Evolutionary conservation across 2,797 vertebrate species (phyloP), one percentile per base, ranked within the genome.

Genomic region (Rhinatrema bivittatum): DNA sequence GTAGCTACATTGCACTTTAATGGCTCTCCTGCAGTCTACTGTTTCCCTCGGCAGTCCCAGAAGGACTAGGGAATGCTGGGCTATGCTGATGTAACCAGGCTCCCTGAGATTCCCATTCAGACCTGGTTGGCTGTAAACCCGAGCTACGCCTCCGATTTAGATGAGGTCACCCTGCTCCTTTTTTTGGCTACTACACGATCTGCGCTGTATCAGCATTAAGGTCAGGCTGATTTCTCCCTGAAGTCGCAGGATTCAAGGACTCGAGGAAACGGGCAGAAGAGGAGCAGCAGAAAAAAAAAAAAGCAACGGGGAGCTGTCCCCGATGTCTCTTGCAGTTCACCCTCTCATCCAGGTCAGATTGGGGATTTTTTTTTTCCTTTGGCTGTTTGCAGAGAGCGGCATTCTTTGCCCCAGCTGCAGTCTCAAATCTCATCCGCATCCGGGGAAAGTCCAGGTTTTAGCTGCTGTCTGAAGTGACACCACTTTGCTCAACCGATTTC

Each of bases 81-180:
- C 48, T 53, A 28, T 60, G 83, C 57, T 77, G 78, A 90, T 85
- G 86, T 89, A 79, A 90, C 62, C 65, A 13, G 35, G 48, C 54
- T 72, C 27, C 53, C 59, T 60, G 66, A 58, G 51, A 64, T 68
- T 71, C 62, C 62, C 72, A 69, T 81, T 68, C 65, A 68, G 42
- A 56, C 68, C 60, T 65, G 69, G 61, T 47, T 57, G 58, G 60
- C 71, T 50, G 49, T 24, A 36, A 49, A 60, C 62, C 56, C 54
- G 33, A 34, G 63, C 53, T 57, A 72, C 63, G 62, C 72, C 71
- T 71, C 56, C 39, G 39, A 15, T 20, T 50, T 67, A 41, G 65
- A 66, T 68, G 76, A 76, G 62, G 69, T 80, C 68, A 80, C 78
- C 43, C 35, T 60, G 60, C 16, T 16, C 28, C 7, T 28, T 29